These are phyloP conservation scores for Podarcis muralis DNA, from an alignment of 2,113 vertebrate genomes.

Conservation along the genomic window DNA sequence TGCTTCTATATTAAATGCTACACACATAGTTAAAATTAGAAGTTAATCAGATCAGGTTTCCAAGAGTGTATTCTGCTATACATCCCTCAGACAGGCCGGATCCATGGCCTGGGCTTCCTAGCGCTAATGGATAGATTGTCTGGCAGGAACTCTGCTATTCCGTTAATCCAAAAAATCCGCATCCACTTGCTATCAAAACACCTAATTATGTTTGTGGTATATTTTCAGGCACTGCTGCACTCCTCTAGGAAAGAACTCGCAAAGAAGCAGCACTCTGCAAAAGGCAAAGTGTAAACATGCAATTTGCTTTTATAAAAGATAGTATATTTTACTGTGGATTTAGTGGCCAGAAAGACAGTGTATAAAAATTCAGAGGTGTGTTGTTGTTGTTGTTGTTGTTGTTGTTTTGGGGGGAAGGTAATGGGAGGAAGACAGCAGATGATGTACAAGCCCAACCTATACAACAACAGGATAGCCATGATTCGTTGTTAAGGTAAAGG, in stretches of 20 bases:
- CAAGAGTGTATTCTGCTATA: conserved; percentile 23
- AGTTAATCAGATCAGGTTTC: conserved; percentile 69
- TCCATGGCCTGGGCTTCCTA: conserved; percentile 21
- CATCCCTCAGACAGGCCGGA: conserved; percentile 30
- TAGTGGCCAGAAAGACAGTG: neutral
- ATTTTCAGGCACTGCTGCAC: neutral
- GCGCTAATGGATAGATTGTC: neutral
- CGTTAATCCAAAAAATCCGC: conserved; percentile 12
- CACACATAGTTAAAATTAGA: conserved; percentile 74
- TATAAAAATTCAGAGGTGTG: neutral
- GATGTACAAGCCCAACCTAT: neutral
- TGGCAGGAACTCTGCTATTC: accelerated
- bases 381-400: too few relatives aligned
- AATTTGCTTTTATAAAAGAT: neutral
- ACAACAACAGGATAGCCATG: neutral
- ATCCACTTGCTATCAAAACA: neutral
- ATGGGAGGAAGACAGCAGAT: neutral
- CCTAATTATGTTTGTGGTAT: neutral
- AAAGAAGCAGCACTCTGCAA: neutral
- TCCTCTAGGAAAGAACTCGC: neutral
- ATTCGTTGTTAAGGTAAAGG: too few relatives aligned
- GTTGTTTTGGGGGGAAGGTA: too few relatives aligned
- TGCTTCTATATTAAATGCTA: conserved; percentile 75
- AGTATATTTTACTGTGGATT: neutral
- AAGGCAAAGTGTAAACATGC: neutral